These are phyloP conservation scores for Toxostoma redivivum DNA, from an alignment of 2,113 vertebrate species.

Conservation along the genomic window DNA sequence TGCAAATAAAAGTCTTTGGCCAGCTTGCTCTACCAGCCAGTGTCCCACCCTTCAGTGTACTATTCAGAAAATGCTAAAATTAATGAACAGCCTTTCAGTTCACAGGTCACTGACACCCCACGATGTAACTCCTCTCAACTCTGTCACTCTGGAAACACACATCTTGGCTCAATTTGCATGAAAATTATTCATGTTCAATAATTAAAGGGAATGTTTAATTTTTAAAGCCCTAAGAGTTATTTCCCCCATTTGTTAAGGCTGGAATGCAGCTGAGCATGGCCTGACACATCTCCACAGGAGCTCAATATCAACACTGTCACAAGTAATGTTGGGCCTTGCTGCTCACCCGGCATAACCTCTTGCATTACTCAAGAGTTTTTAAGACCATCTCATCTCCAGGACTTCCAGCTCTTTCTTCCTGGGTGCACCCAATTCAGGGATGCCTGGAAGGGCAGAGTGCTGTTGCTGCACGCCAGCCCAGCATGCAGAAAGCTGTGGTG, in stretches of 20 bases:
- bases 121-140: background rate
- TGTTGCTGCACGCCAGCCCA: background rate
- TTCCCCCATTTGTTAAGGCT: background rate
- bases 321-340: background rate
- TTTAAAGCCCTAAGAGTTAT: conserved; percentile 17
- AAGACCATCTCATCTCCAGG: background rate
- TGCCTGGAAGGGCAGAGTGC: background rate
- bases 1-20: background rate
- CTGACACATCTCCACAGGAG: background rate
- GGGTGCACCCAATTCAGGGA: background rate
- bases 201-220: conserved; percentile 39
- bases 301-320: background rate
- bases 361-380: background rate
- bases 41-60: background rate
- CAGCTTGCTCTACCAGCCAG: background rate
- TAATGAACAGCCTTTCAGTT: background rate
- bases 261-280: background rate
- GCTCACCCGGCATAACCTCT: background rate
- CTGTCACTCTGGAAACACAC: background rate
- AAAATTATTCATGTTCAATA: conserved; percentile 42
- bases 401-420: background rate
- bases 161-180: background rate
- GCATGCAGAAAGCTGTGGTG: background rate
- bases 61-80: background rate
- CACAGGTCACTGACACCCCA: background rate